Evolutionary conservation across 1,140 invertebrate species (phyloP).

Genomic region (Pantala flavescens): DNA sequence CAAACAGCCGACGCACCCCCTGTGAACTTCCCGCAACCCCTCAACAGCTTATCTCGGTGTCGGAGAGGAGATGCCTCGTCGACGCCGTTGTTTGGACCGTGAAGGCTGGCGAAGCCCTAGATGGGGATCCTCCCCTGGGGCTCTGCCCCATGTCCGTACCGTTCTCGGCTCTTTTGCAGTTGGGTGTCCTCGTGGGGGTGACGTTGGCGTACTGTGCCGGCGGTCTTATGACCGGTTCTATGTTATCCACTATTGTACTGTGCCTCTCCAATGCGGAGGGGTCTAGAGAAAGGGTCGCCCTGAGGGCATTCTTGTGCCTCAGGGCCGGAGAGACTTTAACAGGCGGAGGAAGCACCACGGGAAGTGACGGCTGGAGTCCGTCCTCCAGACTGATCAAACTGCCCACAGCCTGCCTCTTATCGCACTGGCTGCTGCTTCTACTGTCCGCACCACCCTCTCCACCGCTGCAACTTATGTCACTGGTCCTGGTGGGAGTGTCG

Average conservation of each 20-base stretch:
- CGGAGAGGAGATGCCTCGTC: slow-evolving; percentile 11
- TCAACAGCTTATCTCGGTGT: slow-evolving; percentile 23
- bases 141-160: slow-evolving; percentile 22
- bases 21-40: background rate
- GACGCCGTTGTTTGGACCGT: slow-evolving; percentile 12
- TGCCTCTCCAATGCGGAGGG: slow-evolving; percentile 33
- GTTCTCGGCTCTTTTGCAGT: slow-evolving; percentile 21
- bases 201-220: slow-evolving; percentile 27
- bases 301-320: slow-evolving; percentile 29
- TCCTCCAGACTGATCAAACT: slow-evolving; percentile 13
- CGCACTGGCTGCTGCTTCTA: background rate
- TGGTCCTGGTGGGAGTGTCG: background rate
- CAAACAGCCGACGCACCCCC: no score
- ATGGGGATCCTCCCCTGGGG: slow-evolving; percentile 10
- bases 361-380: background rate
- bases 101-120: background rate
- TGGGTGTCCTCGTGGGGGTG: slow-evolving; percentile 3
- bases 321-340: background rate
- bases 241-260: background rate
- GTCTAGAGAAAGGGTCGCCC: slow-evolving; percentile 40
- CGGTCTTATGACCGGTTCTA: slow-evolving; percentile 19
- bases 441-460: background rate
- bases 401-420: background rate
- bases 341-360: background rate
- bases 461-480: background rate